Percentiles rank a stretch among this genome's conserved stretches.
Conservation (phyloP, 2,888 invertebrate genomes). For the Andrena fulva region DNA sequence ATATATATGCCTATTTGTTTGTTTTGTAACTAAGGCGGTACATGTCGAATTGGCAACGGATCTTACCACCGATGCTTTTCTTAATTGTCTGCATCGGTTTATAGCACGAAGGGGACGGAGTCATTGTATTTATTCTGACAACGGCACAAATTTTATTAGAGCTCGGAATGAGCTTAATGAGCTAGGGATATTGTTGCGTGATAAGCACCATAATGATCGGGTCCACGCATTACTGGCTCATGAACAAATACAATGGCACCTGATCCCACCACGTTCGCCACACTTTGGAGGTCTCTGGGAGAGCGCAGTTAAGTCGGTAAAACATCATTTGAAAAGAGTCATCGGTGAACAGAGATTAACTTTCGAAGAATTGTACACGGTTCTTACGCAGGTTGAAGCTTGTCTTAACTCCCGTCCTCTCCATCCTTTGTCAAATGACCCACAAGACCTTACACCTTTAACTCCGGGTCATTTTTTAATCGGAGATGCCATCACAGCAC, state of each 20-base stretch:
- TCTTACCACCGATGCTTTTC: slow-evolving; percentile 8
- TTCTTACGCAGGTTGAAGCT: slow-evolving; percentile 3
- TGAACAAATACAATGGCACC: neutral
- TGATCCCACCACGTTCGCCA: neutral
- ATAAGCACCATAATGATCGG: neutral
- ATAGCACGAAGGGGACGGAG: slow-evolving; percentile 17
- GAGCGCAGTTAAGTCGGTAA: neutral
- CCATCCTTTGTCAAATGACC: neutral
- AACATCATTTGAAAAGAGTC: slow-evolving; percentile 2
- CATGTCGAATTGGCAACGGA: slow-evolving; percentile 13
- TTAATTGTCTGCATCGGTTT: slow-evolving; percentile 19
- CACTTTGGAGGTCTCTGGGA: slow-evolving; percentile 13
- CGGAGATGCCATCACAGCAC: neutral
- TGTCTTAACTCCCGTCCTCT: slow-evolving; percentile 7
- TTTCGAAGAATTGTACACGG: neutral
- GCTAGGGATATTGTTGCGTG: neutral
- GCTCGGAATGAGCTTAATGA: slow-evolving; percentile 9
- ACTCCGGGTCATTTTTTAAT: slow-evolving; percentile 11
- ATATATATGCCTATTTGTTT: slow-evolving; percentile 15
- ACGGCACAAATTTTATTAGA: slow-evolving; percentile 13
- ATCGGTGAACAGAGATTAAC: neutral
- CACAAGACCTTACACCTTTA: neutral
- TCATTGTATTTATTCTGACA: slow-evolving; percentile 5
- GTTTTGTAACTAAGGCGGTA: slow-evolving; percentile 13
- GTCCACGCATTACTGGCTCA: neutral